Percentiles rank a stretch among this genome's conserved stretches.
These are phyloP conservation scores for Chelonia mydas DNA, from an alignment of 2,797 vertebrate species.

Conservation along the genomic window DNA sequence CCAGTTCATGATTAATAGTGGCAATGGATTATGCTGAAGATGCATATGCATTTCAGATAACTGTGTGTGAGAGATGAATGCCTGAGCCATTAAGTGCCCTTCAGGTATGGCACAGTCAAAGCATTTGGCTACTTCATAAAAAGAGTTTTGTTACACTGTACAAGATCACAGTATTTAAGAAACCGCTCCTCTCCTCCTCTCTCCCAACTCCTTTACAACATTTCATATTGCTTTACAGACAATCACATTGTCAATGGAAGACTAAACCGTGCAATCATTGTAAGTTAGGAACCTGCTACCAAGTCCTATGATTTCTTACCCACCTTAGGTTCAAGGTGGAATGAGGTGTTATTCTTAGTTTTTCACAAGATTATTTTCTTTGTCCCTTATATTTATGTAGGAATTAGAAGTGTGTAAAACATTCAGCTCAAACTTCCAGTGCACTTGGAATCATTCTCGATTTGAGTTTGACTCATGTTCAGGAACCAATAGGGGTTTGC, in stretches of 20 bases:
- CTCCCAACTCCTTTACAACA: neutral
- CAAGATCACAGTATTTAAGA: neutral
- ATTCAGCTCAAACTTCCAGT: neutral
- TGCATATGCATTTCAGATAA: slow-evolving; percentile 28
- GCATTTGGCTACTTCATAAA: slow-evolving; percentile 67
- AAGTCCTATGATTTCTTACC: neutral
- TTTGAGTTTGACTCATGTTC: slow-evolving; percentile 43
- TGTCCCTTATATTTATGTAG: slow-evolving; percentile 38
- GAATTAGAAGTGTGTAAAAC: slow-evolving; percentile 9
- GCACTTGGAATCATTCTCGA: slow-evolving; percentile 38
- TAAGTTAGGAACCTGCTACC: neutral
- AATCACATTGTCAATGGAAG: slow-evolving; percentile 47
- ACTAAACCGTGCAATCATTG: slow-evolving; percentile 15
- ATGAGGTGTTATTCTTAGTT: slow-evolving; percentile 49
- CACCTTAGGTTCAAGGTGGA: neutral
- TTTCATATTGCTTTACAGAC: slow-evolving; percentile 49
- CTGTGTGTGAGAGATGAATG: slow-evolving; percentile 41
- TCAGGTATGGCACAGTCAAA: slow-evolving; percentile 66
- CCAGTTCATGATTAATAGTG: slow-evolving; percentile 50
- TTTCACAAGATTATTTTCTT: slow-evolving; percentile 51
- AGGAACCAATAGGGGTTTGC: slow-evolving; percentile 8
- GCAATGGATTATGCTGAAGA: slow-evolving; percentile 29
- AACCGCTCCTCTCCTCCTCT: slow-evolving; percentile 39
- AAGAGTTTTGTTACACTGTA: slow-evolving; percentile 51
- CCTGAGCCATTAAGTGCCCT: slow-evolving; percentile 75